Evolutionary conservation across 1,140 invertebrate genomes (phyloP).

Genomic region (Penaeus chinensis): DNA sequence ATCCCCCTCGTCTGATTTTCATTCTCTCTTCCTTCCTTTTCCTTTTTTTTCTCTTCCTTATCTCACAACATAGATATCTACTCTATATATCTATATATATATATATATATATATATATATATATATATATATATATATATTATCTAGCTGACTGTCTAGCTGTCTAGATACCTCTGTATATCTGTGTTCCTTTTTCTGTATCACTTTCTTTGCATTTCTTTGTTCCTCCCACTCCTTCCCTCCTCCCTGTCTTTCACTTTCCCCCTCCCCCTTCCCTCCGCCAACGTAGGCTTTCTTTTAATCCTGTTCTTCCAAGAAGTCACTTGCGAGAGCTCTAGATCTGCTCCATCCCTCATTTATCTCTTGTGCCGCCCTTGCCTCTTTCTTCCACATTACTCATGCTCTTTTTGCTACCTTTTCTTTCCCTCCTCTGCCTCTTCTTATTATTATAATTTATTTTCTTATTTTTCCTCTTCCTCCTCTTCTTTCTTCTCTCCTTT

Average conservation of each 20-base stretch:
- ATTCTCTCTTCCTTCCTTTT: no score
- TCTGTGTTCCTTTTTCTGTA: no score
- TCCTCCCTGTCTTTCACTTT: background rate
- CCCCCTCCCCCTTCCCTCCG: conserved; percentile 2
- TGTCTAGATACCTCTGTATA: background rate
- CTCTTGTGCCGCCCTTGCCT: background rate
- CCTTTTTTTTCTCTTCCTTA: no score
- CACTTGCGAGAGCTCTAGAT: no score
- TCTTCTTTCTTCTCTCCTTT: background rate
- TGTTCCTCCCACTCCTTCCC: background rate
- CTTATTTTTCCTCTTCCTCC: background rate
- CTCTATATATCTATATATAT: conserved; percentile 22
- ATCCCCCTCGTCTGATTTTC: no score
- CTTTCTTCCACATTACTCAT: background rate
- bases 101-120: background rate
- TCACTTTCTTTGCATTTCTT: background rate
- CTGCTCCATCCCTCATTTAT: background rate
- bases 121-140: background rate
- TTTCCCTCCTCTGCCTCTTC: background rate
- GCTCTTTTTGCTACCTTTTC: background rate
- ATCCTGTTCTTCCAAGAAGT: no score
- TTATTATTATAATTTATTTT: background rate
- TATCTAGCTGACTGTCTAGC: background rate
- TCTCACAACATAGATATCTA: no score
- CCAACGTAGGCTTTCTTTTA: no score